These are phyloP conservation scores for Eciton burchellii DNA, from an alignment of 1,140 invertebrate genomes.

Conservation along the genomic window DNA sequence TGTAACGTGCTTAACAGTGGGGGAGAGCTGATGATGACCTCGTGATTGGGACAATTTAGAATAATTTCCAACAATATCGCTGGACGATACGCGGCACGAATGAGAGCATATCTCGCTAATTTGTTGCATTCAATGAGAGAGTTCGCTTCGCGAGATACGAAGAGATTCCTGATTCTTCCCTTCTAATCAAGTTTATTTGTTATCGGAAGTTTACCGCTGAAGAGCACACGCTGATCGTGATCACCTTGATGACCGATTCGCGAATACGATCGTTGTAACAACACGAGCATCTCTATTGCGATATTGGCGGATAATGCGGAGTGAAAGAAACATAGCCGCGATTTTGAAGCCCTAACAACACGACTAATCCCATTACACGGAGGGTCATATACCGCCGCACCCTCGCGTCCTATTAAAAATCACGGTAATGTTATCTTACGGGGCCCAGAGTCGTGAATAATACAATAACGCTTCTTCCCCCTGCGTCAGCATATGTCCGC, in stretches of 20 bases:
- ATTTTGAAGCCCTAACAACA: conserved; percentile 75
- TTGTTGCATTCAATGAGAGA: neutral
- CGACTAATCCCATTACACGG: conserved; percentile 80
- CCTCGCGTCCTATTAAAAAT: conserved; percentile 79
- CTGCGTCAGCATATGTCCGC: conserved; percentile 74
- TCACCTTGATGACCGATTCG: conserved; percentile 1
- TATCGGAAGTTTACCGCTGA: conserved; percentile 18
- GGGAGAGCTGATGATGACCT: conserved; percentile 28
- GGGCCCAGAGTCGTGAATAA: conserved; percentile 76
- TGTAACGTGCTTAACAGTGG: neutral
- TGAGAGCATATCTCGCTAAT: neutral
- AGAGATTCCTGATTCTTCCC: neutral
- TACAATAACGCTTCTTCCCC: conserved; percentile 75
- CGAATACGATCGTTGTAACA: conserved; percentile 12
- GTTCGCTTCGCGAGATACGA: neutral
- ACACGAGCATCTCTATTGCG: neutral
- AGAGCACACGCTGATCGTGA: too few relatives aligned
- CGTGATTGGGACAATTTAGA: conserved; percentile 15
- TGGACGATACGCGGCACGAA: neutral
- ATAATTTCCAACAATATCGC: conserved; percentile 15
- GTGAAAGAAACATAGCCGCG: conserved; percentile 65
- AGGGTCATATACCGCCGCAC: conserved; percentile 62
- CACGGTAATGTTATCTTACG: conserved; percentile 80
- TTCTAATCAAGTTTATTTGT: neutral
- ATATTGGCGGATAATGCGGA: conserved; percentile 48